A percentile compares a stretch with the other conserved stretches of the same genome.
phyloP scores from a whole-genome alignment of 2,113 vertebrate genomes.

The Malurus elegans region DNA sequence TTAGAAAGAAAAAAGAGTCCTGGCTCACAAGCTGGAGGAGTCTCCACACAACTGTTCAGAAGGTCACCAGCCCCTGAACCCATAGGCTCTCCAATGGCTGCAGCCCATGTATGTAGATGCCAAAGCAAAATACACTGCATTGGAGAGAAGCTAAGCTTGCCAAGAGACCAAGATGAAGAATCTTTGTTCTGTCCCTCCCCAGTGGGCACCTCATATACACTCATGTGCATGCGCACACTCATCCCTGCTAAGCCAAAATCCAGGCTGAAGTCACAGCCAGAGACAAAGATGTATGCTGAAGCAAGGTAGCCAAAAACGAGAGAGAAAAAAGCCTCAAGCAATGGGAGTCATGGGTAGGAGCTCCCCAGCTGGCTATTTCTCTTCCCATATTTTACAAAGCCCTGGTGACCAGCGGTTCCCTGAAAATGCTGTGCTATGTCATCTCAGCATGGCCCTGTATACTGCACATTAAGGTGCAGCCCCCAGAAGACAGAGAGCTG shows the following conservation, averaged over 20 bases:
- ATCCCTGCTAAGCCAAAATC: not conserved
- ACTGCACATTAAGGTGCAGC: not conserved
- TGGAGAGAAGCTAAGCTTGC: not conserved
- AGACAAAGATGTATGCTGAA: not conserved
- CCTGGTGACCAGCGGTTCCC: not conserved
- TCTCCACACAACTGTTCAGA: not conserved
- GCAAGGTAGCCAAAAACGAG: not conserved
- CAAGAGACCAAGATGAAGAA: not conserved
- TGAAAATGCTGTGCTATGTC: not conserved
- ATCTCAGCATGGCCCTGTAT: not conserved
- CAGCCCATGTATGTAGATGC: rapidly evolving
- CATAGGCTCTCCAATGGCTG: not conserved
- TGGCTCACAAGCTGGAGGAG: not conserved
- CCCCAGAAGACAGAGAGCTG: not conserved
- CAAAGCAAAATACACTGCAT: not conserved
- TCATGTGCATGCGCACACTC: not conserved
- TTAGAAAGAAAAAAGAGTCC: not conserved
- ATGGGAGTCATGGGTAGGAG: rapidly evolving
- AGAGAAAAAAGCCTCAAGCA: not conserved
- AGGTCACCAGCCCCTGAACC: not conserved
- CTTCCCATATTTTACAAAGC: not conserved
- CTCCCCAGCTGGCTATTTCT: not conserved
- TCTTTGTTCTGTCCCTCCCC: not conserved
- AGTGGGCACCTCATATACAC: rapidly evolving
- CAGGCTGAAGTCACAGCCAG: not conserved